A percentile compares a stretch with the other conserved stretches of the same genome.
Evolutionary conservation across 2,797 vertebrate species (phyloP).

Genomic region (Chaetophractus vellerosus): DNA sequence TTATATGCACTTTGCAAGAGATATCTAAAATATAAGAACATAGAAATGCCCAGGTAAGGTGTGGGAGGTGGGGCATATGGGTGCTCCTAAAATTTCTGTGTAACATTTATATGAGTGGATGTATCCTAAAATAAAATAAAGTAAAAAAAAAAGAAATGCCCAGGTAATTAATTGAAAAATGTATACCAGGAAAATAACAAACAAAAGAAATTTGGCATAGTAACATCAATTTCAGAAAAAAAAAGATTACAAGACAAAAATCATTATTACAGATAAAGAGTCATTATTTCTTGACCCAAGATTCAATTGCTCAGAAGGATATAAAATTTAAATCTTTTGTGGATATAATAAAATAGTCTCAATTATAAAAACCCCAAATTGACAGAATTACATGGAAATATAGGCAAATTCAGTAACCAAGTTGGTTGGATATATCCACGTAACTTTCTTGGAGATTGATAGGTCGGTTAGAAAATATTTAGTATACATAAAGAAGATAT

Average conservation of each 20-base stretch:
- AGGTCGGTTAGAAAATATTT: conserved; percentile 6
- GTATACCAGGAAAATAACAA: background rate
- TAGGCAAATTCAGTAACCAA: background rate
- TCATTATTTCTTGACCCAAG: conserved; percentile 71
- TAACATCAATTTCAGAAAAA: conserved; percentile 2
- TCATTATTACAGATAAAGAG: conserved; percentile 24
- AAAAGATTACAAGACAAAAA: conserved; percentile 60
- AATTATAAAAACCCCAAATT: conserved; percentile 6
- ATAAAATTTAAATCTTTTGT: conserved; percentile 73
- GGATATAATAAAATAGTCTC: conserved; percentile 63
- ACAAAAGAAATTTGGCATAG: background rate
- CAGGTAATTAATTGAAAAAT: conserved; percentile 58
- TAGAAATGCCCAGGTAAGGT: conserved; percentile 12
- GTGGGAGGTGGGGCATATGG: too few relatives aligned
- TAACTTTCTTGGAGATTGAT: conserved; percentile 55
- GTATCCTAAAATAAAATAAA: too few relatives aligned
- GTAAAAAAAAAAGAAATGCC: too few relatives aligned
- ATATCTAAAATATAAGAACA: background rate
- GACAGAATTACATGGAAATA: conserved; percentile 31
- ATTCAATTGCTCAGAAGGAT: conserved; percentile 52
- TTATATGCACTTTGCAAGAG: background rate
- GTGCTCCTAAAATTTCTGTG: too few relatives aligned
- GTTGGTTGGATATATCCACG: background rate
- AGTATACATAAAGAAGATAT: conserved; percentile 30
- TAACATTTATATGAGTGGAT: too few relatives aligned